Conservation (phyloP, 23 tunicate genomes). For the Aplidium turbinatum region DNA sequence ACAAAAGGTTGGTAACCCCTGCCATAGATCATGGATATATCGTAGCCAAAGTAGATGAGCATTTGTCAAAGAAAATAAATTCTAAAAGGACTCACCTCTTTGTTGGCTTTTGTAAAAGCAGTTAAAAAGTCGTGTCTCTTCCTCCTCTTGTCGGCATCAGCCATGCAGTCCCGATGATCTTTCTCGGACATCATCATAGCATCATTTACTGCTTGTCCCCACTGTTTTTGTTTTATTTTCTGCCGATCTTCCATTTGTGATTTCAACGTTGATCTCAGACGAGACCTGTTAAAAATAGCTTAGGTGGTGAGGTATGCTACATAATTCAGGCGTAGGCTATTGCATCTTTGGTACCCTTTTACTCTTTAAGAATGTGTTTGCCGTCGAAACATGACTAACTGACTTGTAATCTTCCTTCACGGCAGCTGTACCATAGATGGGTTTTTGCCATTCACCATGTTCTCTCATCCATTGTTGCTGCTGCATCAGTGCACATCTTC, state of each 20-base stretch:
- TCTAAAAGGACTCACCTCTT: constrained; percentile 52
- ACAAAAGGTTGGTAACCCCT: too few relatives aligned
- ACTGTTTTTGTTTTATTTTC: constrained; percentile 30
- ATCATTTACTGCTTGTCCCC: constrained; percentile 41
- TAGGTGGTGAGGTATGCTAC: neutral
- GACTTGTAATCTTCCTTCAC: constrained; percentile 85
- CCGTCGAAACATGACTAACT: too few relatives aligned
- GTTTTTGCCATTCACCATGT: constrained; percentile 96
- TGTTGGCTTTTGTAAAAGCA: constrained; percentile 76
- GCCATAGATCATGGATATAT: too few relatives aligned
- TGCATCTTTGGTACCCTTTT: too few relatives aligned
- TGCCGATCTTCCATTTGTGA: constrained; percentile 77
- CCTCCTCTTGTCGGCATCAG: constrained; percentile 52
- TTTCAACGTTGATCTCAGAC: constrained; percentile 59
- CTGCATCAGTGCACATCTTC: constrained; percentile 70
- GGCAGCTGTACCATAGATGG: constrained; percentile 71
- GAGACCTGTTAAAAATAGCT: constrained; percentile 31
- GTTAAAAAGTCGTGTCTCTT: constrained; percentile 58
- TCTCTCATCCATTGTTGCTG: constrained; percentile 68
- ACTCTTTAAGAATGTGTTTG: too few relatives aligned
- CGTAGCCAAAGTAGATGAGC: too few relatives aligned
- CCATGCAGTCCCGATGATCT: constrained; percentile 57
- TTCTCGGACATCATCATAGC: constrained; percentile 55
- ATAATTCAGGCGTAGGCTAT: too few relatives aligned
- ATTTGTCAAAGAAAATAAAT: too few relatives aligned